Conservation (phyloP, 2,888 invertebrate species). For the Lasioglossum vierecki region DNA sequence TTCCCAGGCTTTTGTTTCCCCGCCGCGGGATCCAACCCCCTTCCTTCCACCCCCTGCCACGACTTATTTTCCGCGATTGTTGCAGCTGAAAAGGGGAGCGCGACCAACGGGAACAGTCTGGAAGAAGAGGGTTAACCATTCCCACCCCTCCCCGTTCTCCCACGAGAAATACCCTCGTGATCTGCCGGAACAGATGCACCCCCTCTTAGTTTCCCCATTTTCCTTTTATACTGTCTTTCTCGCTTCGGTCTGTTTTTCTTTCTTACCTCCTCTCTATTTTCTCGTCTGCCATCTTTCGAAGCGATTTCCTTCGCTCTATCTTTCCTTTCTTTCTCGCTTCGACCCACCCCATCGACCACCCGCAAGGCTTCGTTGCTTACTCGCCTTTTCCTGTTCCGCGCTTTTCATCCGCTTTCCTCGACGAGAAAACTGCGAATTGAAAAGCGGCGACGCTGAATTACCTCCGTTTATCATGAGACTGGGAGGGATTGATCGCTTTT, state of each 20-base stretch:
- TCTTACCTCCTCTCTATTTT: background rate
- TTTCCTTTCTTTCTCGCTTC: background rate
- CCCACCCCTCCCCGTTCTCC: conserved; percentile 57
- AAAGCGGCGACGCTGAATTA: conserved; percentile 14
- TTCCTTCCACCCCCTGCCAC: background rate
- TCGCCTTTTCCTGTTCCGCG: conserved; percentile 4
- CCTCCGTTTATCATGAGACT: background rate
- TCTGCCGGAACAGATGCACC: conserved; percentile 67
- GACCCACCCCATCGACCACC: background rate
- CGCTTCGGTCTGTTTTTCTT: background rate
- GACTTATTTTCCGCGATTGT: conserved; percentile 35
- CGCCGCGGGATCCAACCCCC: background rate
- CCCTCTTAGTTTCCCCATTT: conserved; percentile 26
- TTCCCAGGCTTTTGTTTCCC: conserved; percentile 10
- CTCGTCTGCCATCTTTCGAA: background rate
- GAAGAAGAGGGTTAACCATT: conserved; percentile 72
- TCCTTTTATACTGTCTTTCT: conserved; percentile 9
- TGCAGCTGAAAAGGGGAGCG: conserved; percentile 34
- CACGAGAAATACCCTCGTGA: conserved; percentile 72
- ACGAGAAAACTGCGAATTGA: conserved; percentile 12
- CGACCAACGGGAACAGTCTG: conserved; percentile 31
- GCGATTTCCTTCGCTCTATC: conserved; percentile 2
- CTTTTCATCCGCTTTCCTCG: conserved; percentile 7
- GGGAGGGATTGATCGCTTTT: background rate
- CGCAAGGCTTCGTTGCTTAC: background rate